Conservation (phyloP, 2,888 invertebrate species). For the Meteorus colon region DNA sequence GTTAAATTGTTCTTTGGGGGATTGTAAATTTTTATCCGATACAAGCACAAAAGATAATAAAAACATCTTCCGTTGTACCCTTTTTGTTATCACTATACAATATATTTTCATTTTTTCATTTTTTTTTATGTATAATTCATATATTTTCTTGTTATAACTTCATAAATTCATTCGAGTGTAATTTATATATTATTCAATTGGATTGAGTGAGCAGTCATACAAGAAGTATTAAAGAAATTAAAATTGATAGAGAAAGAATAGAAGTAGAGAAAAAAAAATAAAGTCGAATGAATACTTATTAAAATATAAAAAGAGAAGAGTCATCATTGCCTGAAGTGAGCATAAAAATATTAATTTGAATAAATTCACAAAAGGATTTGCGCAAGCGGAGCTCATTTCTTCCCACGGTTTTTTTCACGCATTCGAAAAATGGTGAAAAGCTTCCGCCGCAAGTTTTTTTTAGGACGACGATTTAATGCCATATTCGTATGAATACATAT, state of each 20-base stretch:
- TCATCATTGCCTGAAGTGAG: not conserved
- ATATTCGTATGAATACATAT: slow-evolving; percentile 40
- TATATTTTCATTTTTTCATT: not conserved
- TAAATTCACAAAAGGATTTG: slow-evolving; percentile 32
- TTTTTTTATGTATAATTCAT: not conserved
- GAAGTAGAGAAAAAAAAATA: not conserved
- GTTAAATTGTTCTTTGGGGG: not conserved
- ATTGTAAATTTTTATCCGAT: slow-evolving; percentile 22
- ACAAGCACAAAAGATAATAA: slow-evolving; percentile 13
- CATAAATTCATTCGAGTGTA: not conserved
- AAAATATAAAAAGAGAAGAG: not conserved
- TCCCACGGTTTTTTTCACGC: slow-evolving; percentile 19
- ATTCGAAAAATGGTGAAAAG: slow-evolving; percentile 33
- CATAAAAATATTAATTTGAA: slow-evolving; percentile 35
- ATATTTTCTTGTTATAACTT: not conserved
- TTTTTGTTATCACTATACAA: not conserved
- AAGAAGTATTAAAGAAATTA: not conserved
- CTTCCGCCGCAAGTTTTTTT: slow-evolving; percentile 12
- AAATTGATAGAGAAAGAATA: not conserved
- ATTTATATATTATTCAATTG: not conserved
- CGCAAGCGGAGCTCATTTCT: not conserved
- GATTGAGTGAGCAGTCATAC: not conserved
- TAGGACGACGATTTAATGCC: slow-evolving; percentile 37
- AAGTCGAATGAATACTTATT: not conserved
- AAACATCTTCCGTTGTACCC: not conserved